Conservation (phyloP, 37 sponge, comb jelly and placozoan genomes). For the Agelas oroides region DNA sequence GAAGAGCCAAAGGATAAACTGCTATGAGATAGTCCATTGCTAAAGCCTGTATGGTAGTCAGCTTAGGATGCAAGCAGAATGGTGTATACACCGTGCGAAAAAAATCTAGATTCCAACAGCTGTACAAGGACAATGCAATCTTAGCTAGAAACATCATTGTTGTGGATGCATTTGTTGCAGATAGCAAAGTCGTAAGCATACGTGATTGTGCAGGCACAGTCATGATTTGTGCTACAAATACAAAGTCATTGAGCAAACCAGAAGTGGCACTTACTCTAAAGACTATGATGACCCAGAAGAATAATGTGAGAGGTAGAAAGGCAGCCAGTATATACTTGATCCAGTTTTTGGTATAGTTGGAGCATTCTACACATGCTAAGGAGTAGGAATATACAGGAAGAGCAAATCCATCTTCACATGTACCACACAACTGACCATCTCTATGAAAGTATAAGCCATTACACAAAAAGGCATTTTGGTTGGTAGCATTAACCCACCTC, state of each 20-base stretch:
- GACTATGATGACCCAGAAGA: not conserved
- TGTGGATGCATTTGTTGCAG: no score
- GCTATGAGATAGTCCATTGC: conserved; percentile 37
- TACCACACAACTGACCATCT: conserved; percentile 13
- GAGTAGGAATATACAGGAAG: conserved; percentile 11
- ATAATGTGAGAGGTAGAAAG: conserved; percentile 5
- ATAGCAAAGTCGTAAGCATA: not conserved
- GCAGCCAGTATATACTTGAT: not conserved
- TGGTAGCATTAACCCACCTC: no score
- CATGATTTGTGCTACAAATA: not conserved
- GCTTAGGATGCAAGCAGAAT: not conserved
- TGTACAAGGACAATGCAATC: no score
- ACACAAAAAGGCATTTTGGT: no score
- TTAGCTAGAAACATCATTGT: not conserved
- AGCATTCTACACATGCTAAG: not conserved
- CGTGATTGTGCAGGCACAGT: not conserved
- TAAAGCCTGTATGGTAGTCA: not conserved
- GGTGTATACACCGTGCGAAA: not conserved
- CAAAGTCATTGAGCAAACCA: not conserved
- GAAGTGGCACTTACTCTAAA: conserved; percentile 8
- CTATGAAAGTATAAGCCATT: no score
- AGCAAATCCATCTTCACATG: not conserved
- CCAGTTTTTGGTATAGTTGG: conserved; percentile 19
- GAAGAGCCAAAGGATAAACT: conserved; percentile 23
- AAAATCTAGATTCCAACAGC: not conserved